Base-by-base conservation (phyloP, 2,113 vertebrate genomes). In the Benitochromis conjunctus region DNA sequence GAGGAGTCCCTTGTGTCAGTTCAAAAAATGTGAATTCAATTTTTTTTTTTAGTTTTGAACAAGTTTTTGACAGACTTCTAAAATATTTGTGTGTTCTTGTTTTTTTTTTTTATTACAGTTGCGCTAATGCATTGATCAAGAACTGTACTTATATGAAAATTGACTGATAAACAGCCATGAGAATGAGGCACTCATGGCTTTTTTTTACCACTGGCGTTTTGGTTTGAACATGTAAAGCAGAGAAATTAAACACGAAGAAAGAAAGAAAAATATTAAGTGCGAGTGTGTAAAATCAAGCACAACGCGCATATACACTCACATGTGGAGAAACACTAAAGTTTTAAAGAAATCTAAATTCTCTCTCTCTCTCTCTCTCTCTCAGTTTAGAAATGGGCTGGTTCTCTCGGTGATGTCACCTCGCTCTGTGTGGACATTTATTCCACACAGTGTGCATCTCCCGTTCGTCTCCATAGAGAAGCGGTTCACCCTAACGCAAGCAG, bases 341-440 rank as follows among this genome's bases (percentile, higher is more conserved):
- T 80, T n/a, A 57, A 69, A 90, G 24, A 86, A 55, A 85, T 64
- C 18, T 56, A 9, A 60, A 77, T 78, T 53, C 18, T 53, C 51
- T 53, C 36, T 69, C 34, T 14, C 56, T 64, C n/a, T 51, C 69
- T 53, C 77, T 56, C 81, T 21, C 60, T 16, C 83, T 16, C 55
- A 91, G 21, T 92, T 92, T 83, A 71, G 66, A 79, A 83, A 92
- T 93, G 92, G 95, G 95, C 66, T 94, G 93, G 93, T 94, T 89
- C 83, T 93, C 21, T 13, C 9, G 88, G 91, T 95, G 94, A 95
- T 95, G 95, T 95, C 95, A 96, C 89, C 84, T 86, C 86, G 54
- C 26, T 26, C 89, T 86, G 66, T 83, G 84, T 80, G 88, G 84
- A 79, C 92, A 88, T 85, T 87, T 90, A 87, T 85, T 89, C 85